Conservation (phyloP, 1,140 invertebrate genomes). For the Lanistes nyassanus region DNA sequence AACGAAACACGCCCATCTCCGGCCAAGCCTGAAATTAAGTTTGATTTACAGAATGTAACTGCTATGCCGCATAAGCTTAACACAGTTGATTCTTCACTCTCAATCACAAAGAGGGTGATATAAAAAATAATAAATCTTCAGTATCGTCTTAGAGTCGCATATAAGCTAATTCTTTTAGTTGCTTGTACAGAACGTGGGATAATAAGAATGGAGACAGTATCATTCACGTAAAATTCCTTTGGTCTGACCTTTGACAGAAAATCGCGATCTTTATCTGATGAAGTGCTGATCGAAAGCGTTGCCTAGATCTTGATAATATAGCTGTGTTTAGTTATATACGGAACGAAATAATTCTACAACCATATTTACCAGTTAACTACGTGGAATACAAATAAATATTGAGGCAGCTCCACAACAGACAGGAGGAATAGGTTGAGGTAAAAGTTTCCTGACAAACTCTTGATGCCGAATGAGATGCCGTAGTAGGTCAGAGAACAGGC, state of each 20-base stretch:
- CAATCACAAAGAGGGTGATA: too few relatives aligned
- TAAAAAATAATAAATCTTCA: too few relatives aligned
- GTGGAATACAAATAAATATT: slow-evolving; percentile 1
- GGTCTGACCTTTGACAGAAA: not conserved
- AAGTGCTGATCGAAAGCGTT: not conserved
- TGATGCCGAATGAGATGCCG: slow-evolving; percentile 28
- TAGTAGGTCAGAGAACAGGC: slow-evolving; percentile 24
- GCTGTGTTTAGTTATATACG: not conserved
- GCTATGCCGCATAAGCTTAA: too few relatives aligned
- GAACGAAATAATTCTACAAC: not conserved
- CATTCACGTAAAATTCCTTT: not conserved
- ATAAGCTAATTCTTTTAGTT: too few relatives aligned
- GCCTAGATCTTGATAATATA: not conserved
- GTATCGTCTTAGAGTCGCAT: too few relatives aligned
- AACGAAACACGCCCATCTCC: not conserved
- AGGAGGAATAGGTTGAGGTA: slow-evolving; percentile 33
- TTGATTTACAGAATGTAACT: too few relatives aligned
- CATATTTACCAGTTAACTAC: not conserved
- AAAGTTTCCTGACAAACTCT: slow-evolving; percentile 29
- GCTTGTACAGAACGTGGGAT: not conserved
- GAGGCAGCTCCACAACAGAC: slow-evolving; percentile 23
- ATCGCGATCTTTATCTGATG: not conserved
- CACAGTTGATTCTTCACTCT: too few relatives aligned
- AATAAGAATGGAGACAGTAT: not conserved
- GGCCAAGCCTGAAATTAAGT: not conserved